Base-by-base conservation (phyloP, 2,113 vertebrate genomes). In the Macrotis lagotis region DNA sequence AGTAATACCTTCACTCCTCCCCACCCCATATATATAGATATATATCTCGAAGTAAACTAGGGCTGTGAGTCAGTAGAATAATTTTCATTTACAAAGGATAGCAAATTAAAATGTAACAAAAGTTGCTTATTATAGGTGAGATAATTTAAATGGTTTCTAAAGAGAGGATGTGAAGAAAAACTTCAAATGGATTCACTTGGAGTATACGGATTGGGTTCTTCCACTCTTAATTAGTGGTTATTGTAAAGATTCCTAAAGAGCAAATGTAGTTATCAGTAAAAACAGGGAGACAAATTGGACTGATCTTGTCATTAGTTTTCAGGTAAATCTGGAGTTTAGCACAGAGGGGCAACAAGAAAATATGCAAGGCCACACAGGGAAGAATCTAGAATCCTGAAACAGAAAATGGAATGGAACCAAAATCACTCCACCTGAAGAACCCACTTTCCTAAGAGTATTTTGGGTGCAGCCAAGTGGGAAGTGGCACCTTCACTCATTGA, bases 381-480 rank as follows among this genome's bases (percentile, higher is more conserved):
- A 31, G 49, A 8, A 66, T 48, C 94, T 93, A 90, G 74, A 93
- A 88, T 52, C 48, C 90, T 51, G 88, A 89, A 90, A 48, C 11
- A 96, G 37, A 95, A 96, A 89, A 91, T 28, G 95, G 51, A 48
- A n/a, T 91, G 44, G 14, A 1, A 90, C 50, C 28, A 91, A 93
- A 95, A 90, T 14, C 16, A 95, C 91, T 50, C 48, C 25, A 88
- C 3, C 91, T 25, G 90, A 89, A 90, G 93, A 95, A 94, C 47
- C 89, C 50, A 88, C 90, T 88, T 96, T n/a, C 31, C 48, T 90
- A 47, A 88, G 14, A 3, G 12, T 91, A 91, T 91, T 92, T 95
- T 59, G 88, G 50, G 22, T 12, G 48, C 25, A 94, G 90, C 26
- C 37, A 48, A 91, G 50, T 50, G 6, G 91, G 49, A 95, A 95